Conservation (phyloP, 2,113 vertebrate genomes). For the Sphyrna mokarran region DNA sequence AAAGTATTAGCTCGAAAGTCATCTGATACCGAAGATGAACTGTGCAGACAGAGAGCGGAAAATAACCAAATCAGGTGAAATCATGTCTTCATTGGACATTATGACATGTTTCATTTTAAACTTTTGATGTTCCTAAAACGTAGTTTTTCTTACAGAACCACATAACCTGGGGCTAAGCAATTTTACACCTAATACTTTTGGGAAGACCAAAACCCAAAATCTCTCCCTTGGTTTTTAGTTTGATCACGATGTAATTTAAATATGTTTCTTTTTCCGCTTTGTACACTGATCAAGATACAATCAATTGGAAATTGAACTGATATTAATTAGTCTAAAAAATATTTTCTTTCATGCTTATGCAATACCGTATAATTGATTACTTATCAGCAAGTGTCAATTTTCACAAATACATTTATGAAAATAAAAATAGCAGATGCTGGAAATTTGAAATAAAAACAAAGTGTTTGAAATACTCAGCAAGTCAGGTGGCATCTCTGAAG, state of each 20-base stretch:
- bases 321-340: not conserved
- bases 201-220: not conserved
- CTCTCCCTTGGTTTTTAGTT: not conserved
- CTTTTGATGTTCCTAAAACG: not conserved
- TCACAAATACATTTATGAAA: not conserved
- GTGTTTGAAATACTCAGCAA: too few species aligned
- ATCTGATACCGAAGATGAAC: slow-evolving; percentile 55
- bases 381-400: not conserved
- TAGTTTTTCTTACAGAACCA: not conserved
- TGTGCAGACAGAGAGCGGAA: slow-evolving; percentile 57
- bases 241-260: not conserved
- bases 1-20: slow-evolving; percentile 58
- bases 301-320: not conserved
- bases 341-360: not conserved
- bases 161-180: not conserved
- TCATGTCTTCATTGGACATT: not conserved
- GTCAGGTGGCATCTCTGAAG: too few species aligned
- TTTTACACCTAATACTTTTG: not conserved
- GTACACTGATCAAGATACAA: not conserved
- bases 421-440: not conserved
- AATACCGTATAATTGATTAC: not conserved
- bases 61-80: slow-evolving; percentile 62
- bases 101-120: not conserved
- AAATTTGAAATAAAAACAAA: not conserved
- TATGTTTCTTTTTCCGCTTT: not conserved